These are phyloP conservation scores for Seladonia tumulorum DNA, from an alignment of 2,888 invertebrate species.

Conservation along the genomic window DNA sequence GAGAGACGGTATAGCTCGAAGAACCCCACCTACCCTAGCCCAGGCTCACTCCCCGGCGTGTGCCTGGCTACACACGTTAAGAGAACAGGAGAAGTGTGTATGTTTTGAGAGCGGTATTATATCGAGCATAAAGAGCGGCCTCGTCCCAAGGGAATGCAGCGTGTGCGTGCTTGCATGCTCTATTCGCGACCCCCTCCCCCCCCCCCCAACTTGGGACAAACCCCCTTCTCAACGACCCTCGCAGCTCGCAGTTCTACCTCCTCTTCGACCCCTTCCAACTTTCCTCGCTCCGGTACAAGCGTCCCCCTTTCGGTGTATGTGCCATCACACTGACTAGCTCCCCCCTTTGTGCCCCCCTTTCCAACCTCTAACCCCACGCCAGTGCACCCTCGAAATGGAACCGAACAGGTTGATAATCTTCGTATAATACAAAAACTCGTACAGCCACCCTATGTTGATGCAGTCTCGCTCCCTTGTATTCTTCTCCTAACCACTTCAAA, in stretches of 20 bases:
- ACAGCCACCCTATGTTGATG: slow-evolving; percentile 64
- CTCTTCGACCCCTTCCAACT: slow-evolving; percentile 63
- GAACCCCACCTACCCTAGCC: slow-evolving; percentile 40
- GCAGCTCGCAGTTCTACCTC: slow-evolving; percentile 57
- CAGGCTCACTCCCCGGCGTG: slow-evolving; percentile 49
- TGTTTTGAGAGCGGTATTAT: slow-evolving; percentile 84
- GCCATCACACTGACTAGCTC: slow-evolving; percentile 46
- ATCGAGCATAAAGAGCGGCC: slow-evolving; percentile 84
- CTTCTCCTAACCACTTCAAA: slow-evolving; percentile 79
- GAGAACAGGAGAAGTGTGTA: slow-evolving; percentile 81
- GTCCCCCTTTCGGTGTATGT: slow-evolving; percentile 50
- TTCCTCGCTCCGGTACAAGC: slow-evolving; percentile 54
- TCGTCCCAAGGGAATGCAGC: slow-evolving; percentile 81
- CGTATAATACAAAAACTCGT: slow-evolving; percentile 82
- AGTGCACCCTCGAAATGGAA: slow-evolving; percentile 69
- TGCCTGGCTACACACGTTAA: slow-evolving; percentile 67
- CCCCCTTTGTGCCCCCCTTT: background rate
- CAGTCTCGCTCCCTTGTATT: slow-evolving; percentile 59
- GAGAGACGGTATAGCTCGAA: slow-evolving; percentile 49
- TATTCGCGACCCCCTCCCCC: slow-evolving; percentile 64
- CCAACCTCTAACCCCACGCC: slow-evolving; percentile 19
- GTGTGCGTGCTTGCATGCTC: slow-evolving; percentile 80
- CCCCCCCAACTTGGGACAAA: slow-evolving; percentile 68
- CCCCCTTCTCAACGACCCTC: slow-evolving; percentile 65
- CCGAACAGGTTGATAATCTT: slow-evolving; percentile 83